phyloP scores from a whole-genome alignment of 2,888 invertebrate species.

The Andrena fulva region DNA sequence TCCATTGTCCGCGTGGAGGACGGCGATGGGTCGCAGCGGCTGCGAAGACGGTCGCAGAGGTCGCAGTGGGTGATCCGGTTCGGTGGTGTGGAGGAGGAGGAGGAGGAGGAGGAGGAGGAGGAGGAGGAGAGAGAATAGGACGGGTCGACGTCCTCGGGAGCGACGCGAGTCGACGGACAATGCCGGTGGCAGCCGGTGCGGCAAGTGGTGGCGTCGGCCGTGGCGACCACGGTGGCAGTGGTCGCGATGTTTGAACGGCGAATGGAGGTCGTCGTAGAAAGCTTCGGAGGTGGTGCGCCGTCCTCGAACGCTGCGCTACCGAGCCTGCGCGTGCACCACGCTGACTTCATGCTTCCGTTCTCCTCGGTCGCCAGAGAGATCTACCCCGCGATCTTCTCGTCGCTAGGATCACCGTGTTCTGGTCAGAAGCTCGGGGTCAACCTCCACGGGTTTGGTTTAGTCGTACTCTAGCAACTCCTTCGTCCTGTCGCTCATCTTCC shows the following conservation, averaged over 20 bases:
- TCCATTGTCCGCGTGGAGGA: background rate
- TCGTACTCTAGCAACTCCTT: background rate
- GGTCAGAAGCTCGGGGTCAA: background rate
- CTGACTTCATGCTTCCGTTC: slow-evolving; percentile 41
- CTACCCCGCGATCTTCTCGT: background rate
- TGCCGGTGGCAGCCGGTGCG: slow-evolving; percentile 37
- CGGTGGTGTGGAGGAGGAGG: background rate
- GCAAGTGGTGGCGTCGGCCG: background rate
- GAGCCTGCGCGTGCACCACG: slow-evolving; percentile 47
- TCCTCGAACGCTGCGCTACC: slow-evolving; percentile 14
- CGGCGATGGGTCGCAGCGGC: slow-evolving; percentile 13
- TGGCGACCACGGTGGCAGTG: background rate
- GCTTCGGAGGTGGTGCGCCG: slow-evolving; percentile 12
- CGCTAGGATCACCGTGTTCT: background rate
- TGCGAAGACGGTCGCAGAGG: slow-evolving; percentile 69
- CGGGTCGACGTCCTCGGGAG: slow-evolving; percentile 11
- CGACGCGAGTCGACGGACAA: slow-evolving; percentile 28
- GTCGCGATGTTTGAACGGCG: slow-evolving; percentile 2
- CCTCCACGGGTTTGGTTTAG: background rate
- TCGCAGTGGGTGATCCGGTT: slow-evolving; percentile 47
- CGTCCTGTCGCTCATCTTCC: background rate
- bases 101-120: background rate
- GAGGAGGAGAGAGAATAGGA: background rate
- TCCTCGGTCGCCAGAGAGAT: background rate
- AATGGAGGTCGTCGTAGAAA: slow-evolving; percentile 14